phyloP scores from a whole-genome alignment of 2,888 invertebrate genomes.

The Clusia tigrina region DNA sequence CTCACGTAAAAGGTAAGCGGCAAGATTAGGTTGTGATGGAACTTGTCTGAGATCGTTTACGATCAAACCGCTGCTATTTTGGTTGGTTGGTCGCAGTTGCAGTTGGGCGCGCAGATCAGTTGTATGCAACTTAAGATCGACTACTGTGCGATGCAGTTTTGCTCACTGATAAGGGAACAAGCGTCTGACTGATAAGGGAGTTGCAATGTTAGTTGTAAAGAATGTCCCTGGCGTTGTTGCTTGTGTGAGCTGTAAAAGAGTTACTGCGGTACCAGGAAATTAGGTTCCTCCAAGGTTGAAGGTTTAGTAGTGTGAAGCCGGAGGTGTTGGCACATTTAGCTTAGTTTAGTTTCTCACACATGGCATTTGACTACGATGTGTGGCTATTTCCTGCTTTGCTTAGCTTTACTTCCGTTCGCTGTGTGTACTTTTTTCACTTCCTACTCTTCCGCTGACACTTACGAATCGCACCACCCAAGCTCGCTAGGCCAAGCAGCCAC shows the following conservation, averaged over 20 bases:
- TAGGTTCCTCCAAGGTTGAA: too few species aligned
- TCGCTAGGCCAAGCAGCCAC: too few species aligned
- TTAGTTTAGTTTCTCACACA: background rate
- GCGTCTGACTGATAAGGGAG: too few species aligned
- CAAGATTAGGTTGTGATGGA: background rate
- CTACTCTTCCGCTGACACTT: background rate
- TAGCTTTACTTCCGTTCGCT: background rate
- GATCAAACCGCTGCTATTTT: slow-evolving; percentile 7
- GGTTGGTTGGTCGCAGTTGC: background rate
- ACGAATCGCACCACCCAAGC: background rate
- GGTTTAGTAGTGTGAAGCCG: too few species aligned
- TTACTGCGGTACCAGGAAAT: too few species aligned
- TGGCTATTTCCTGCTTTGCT: background rate
- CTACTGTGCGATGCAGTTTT: too few species aligned
- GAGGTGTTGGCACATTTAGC: too few species aligned
- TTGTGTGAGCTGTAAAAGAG: too few species aligned
- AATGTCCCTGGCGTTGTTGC: too few species aligned
- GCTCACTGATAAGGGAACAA: too few species aligned
- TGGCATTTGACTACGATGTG: too few species aligned
- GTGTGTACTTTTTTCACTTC: background rate
- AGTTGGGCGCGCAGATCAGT: background rate
- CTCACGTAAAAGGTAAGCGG: background rate
- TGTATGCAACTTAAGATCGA: background rate
- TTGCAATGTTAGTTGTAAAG: too few species aligned
- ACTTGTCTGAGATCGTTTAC: slow-evolving; percentile 7